Base-by-base conservation (phyloP, 1,140 invertebrate species). In the Drosophila nikananu region DNA sequence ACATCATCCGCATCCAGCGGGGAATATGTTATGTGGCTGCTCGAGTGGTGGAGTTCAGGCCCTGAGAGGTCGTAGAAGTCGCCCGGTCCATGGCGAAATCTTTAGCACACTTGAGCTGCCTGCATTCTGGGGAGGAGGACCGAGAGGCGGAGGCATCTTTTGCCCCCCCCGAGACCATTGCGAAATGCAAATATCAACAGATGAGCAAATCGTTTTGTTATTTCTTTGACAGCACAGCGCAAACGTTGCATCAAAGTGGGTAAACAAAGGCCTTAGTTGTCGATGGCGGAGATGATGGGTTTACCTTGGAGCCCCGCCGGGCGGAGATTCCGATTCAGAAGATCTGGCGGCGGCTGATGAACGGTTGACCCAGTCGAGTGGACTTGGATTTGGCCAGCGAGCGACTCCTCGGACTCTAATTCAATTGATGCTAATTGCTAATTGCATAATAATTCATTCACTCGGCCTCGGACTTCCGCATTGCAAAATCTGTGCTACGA, bases 351-450 rank as follows among this genome's bases (percentile, higher is more conserved):
- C 19, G 44, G 58, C 39, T 81, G 68, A 81, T 78, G 64, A 80
- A 60, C 80, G 70, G 81, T 81, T 89, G 86, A 90, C 84, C 86
- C 77, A 89, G 86, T 86, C 86, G 59, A 89, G 86, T 90, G 83
- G 76, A 48, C 72, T 70, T 86, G 68, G 57, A 37, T 37, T 55
- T 73, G 74, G 83, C 77, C 86, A 87, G 86, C 73, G 71, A 72
- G 32, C 19, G 39, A 25, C 46, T 67, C n/a, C 46, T 64, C 66
- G 42, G 21, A 35, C 58, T 79, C 65, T 81, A 67, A 72, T 89
- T 90, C 86, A 89, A 89, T 89, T 91, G 89, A 91, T 86, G 86
- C 86, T 91, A 90, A 84, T 89, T 87, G 86, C 84, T 84, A 89
- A 91, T 90, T 90, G 86, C 86, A 86, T 90, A 90, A 90, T 90